Conservation (phyloP, 2,113 vertebrate species). For the Micromys minutus region DNA sequence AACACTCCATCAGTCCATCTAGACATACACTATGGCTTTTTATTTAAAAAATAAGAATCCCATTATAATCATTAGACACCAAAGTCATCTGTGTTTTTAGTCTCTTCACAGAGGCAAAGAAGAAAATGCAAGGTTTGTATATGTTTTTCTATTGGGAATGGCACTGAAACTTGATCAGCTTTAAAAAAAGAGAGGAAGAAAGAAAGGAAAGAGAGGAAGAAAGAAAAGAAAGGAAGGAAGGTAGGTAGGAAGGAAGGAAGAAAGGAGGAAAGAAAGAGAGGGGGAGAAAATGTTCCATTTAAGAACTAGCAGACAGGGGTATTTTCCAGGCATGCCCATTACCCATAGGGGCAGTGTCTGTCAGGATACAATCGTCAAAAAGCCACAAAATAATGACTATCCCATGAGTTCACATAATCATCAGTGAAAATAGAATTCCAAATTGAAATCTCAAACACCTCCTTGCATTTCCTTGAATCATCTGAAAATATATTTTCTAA, state of each 20-base stretch:
- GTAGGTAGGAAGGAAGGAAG: no score
- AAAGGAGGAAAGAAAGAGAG: no score
- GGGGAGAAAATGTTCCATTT: background rate
- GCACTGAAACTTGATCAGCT: constrained; percentile 42
- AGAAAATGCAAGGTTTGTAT: constrained; percentile 11
- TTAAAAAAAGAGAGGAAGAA: background rate
- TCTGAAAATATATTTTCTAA: constrained; percentile 15
- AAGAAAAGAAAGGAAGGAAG: no score
- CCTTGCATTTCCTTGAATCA: constrained; percentile 51
- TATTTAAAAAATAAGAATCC: constrained; percentile 63
- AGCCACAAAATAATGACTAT: constrained; percentile 27
- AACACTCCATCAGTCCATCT: constrained; percentile 43
- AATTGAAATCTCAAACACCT: constrained; percentile 42
- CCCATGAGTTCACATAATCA: background rate
- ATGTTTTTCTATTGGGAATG: constrained; percentile 49
- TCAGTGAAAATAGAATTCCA: constrained; percentile 22
- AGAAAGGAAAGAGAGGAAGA: no score
- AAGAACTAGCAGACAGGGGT: constrained; percentile 5
- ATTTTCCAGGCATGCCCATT: constrained; percentile 4
- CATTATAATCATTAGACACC: constrained; percentile 41
- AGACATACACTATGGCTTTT: constrained; percentile 49
- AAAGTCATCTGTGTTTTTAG: constrained; percentile 46
- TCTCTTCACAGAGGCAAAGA: constrained; percentile 45
- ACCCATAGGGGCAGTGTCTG: background rate
- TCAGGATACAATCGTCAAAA: constrained; percentile 16